Evolutionary conservation across 2,888 invertebrate genomes (phyloP).

Genomic region (Trichopria drosophilae): DNA sequence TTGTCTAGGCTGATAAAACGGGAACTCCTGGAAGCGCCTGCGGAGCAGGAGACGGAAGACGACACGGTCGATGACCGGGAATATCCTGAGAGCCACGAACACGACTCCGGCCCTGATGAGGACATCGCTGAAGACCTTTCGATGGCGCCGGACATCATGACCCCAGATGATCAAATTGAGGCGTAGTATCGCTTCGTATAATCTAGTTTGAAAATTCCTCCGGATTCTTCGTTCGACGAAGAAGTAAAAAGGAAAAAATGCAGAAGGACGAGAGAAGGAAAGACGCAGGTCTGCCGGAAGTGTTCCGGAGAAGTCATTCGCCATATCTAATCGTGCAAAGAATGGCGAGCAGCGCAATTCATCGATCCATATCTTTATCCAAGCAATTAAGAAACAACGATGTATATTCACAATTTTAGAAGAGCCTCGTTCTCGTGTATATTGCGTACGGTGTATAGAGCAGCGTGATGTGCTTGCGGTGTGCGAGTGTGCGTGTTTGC

Average conservation of each 20-base stretch:
- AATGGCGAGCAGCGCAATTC: conserved; percentile 40
- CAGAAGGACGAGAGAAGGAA: conserved; percentile 8
- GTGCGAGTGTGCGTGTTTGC: conserved; percentile 27
- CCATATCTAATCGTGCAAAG: conserved; percentile 1
- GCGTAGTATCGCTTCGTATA: conserved; percentile 51
- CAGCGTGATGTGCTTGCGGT: conserved; percentile 37
- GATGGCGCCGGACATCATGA: conserved; percentile 56
- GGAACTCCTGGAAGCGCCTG: conserved; percentile 51
- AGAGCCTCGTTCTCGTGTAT: conserved; percentile 47
- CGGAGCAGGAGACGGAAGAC: conserved; percentile 47
- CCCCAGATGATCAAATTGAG: conserved; percentile 54
- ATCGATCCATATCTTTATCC: conserved; percentile 57
- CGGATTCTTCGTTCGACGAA: conserved; percentile 10
- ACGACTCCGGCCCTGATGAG: conserved; percentile 54
- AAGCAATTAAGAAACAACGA: conserved; percentile 57
- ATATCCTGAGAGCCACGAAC: conserved; percentile 50
- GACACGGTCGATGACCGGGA: conserved; percentile 52
- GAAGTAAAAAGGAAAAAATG: conserved; percentile 5
- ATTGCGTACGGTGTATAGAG: conserved; percentile 44
- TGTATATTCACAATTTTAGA: conserved; percentile 48
- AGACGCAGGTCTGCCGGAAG: conserved; percentile 3
- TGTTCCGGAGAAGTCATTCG: neutral
- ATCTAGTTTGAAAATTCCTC: no score
- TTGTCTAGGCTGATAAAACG: conserved; percentile 57
- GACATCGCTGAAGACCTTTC: conserved; percentile 56